Evolutionary conservation across 2,797 vertebrate species (phyloP).

Genomic region (Xiphophorus birchmanni): DNA sequence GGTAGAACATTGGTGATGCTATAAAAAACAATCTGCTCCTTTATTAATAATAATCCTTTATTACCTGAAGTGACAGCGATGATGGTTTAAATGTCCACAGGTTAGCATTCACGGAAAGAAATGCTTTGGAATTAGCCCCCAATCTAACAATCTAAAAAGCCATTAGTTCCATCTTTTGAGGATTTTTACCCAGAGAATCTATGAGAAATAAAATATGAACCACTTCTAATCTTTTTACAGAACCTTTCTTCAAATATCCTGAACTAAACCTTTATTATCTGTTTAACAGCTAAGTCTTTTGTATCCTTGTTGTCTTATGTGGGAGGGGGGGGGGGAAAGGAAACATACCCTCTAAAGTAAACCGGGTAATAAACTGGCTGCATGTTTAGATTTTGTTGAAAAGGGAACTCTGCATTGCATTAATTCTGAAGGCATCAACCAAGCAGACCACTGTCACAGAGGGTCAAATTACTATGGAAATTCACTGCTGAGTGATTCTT

Average conservation of each 20-base stretch:
- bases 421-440: conserved; percentile 62
- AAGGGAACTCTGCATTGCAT: conserved; percentile 36
- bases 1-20: not conserved
- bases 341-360: conserved; percentile 8
- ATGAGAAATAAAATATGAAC: not conserved
- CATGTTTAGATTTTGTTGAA: conserved; percentile 45
- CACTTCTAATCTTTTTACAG: not conserved
- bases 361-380: conserved; percentile 26
- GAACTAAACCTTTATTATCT: not conserved
- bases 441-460: conserved; percentile 67
- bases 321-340: not conserved
- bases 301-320: not conserved
- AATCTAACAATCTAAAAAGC: not conserved
- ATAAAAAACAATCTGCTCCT: not conserved
- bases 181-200: not conserved
- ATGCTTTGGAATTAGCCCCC: not conserved
- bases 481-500: conserved; percentile 74
- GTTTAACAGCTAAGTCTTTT: conserved; percentile 5
- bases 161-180: not conserved
- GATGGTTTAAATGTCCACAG: not conserved
- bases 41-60: not conserved
- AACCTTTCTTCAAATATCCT: not conserved
- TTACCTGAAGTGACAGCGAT: not conserved
- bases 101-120: not conserved
- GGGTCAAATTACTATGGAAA: conserved; percentile 81